Evolutionary conservation across 2,113 vertebrate genomes (phyloP).

Genomic region (Archocentrus centrarchus): DNA sequence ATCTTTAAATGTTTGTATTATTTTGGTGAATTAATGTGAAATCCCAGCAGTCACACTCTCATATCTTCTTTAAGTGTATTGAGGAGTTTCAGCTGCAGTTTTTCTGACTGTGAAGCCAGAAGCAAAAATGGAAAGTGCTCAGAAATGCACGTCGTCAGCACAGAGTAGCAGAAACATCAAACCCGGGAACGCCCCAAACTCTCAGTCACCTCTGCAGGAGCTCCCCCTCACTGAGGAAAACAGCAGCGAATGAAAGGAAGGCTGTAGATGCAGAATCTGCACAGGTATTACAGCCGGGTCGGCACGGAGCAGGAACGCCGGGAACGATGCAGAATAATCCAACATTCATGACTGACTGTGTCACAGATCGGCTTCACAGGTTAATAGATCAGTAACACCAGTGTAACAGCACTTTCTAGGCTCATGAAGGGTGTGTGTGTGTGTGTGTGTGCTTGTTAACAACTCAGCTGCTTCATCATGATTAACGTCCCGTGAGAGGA

Average conservation of each 20-base stretch:
- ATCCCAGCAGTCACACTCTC: neutral
- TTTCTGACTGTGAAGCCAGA: constrained; percentile 20
- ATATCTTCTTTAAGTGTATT: constrained; percentile 7
- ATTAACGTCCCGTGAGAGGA: neutral
- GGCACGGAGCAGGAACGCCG: neutral
- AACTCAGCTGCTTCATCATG: too few species aligned
- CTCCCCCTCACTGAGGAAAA: constrained; percentile 37
- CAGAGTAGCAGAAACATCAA: neutral
- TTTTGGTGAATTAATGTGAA: constrained; percentile 1
- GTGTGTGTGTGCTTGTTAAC: neutral
- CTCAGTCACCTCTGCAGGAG: neutral
- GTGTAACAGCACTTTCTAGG: constrained; percentile 9
- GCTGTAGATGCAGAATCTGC: constrained; percentile 27
- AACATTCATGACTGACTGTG: neutral
- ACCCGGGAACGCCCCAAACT: neutral
- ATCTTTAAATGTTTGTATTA: too few species aligned
- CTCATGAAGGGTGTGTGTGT: neutral
- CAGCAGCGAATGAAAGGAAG: neutral
- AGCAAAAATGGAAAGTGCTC: neutral
- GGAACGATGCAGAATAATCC: neutral
- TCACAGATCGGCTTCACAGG: constrained; percentile 15
- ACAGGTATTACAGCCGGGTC: neutral
- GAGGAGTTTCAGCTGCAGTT: neutral
- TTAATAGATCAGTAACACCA: constrained; percentile 32
- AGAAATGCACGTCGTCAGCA: constrained; percentile 11